Evolutionary conservation across 2,113 vertebrate genomes (phyloP), one percentile per base, ranked within the genome.

Genomic region (Vicugna pacos): DNA sequence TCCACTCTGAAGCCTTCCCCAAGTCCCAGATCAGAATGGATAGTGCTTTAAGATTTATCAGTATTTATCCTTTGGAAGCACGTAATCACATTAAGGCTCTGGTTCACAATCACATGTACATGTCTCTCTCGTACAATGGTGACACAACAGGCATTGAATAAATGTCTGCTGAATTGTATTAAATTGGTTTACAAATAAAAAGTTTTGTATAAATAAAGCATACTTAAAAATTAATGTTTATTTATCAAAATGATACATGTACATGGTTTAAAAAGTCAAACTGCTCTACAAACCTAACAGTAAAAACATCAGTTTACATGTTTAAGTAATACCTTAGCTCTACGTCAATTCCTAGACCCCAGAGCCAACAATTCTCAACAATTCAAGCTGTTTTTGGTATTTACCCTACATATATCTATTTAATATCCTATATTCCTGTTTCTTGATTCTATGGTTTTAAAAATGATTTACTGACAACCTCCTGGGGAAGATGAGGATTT

Each of bases 241-340:
- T 76, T 92, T 75, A 72, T 70, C 50, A 81, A 96, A 90, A 50
- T 38, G 70, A 86, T 62, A 81, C 10, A 54, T 60, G 26, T 56
- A 16, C 11, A 28, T 62, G 32, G 48, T 79, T 97, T 95, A 90
- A 95, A 85, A 88, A 58, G 56, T 92, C 75, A 85, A 92, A 90
- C 3, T 93, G 65, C 73, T 80, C 54, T 72, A 38, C 3, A 93
- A 91, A 52, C 20, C 48, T 79, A 26, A 83, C 9, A 38, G 28
- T 42, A 92, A 84, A 92, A 86, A 72, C 20, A 65, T 86, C 26
- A 38, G 8, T 89, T 77, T 67, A 42, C 15, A 24, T 72, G 76
- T 75, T 84, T 81, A 95, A 32, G 58, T 70, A 83, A 75, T 52
- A 90, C 9, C 50, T 65, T 76, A 93, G 26, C n/a, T 94, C 35